Conservation (phyloP, 2,888 invertebrate species). For the Macrosiphum euphorbiae region DNA sequence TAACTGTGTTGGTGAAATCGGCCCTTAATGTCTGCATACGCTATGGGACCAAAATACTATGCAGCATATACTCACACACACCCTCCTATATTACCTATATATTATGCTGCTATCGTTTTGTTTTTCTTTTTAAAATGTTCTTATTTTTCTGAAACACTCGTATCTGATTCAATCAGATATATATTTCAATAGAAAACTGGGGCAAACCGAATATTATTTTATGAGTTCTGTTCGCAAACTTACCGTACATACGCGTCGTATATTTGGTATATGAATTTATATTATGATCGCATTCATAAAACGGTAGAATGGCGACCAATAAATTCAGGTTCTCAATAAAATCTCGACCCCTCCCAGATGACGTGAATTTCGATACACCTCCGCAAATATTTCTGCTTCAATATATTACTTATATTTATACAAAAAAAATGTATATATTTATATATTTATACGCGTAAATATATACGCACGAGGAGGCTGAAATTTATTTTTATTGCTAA, state of each 20-base stretch:
- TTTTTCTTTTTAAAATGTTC: not conserved
- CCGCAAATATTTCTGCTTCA: conserved; percentile 39
- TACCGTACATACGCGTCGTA: not conserved
- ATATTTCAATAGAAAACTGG: not conserved
- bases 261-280: conserved; percentile 30
- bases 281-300: conserved; percentile 43
- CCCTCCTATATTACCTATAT: not conserved
- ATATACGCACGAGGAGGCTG: not conserved
- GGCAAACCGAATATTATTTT: conserved; percentile 32
- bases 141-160: not conserved
- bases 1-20: too few relatives aligned
- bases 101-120: not conserved
- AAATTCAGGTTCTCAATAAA: conserved; percentile 60
- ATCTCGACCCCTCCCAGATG: conserved; percentile 31
- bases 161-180: not conserved
- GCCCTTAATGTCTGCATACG: not conserved
- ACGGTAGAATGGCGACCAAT: conserved; percentile 24
- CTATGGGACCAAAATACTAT: not conserved
- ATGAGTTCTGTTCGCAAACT: not conserved
- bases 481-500: conserved; percentile 52
- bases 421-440: not conserved
- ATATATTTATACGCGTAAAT: conserved; percentile 24
- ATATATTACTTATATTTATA: not conserved
- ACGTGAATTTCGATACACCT: conserved; percentile 51
- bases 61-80: not conserved